Evolutionary conservation across 2,888 invertebrate genomes (phyloP), one percentile per base, ranked within the genome.

Genomic region (Drosophila mercatorum): DNA sequence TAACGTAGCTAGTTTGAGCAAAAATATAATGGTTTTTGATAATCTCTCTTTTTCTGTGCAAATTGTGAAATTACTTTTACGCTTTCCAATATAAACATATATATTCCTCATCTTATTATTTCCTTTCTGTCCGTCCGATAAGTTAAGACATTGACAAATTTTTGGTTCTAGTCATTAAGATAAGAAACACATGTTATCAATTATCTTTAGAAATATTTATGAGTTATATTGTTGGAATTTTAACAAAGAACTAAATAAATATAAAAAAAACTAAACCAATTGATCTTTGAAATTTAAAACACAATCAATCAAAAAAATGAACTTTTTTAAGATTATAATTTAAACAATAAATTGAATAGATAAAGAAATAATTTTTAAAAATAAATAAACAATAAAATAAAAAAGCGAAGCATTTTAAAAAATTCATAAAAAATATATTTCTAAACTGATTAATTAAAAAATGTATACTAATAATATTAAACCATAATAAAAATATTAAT

Each of bases 131-230:
- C 6, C 31, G 26, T 22, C 22, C 28, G 73, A 72, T 72, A 72
- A 58, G 53, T 8, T 46, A 14, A 34, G 51, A 64, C 51, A 64
- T 44, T 62, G 60, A 68, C 74, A 62, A 51, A 47, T 12, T 47
- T 40, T 43, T 8, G 53, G 55, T 51, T 53, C 14, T 51, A 31
- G n/a, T n/a, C 31, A 34, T 10, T 41, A 17, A 41, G 59, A 78
- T 67, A 78, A 34, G 14, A 40, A 31, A 46, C 14, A 7, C 14
- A 44, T 12, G 11, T 11, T 59, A 44, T 22, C 0, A 14, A 6
- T 26, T 46, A 22, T 31, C 36, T 44, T 11, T 31, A 40, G 12
- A 5, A 52, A 7, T 36, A 36, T 36, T 22, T 52, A 17, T 31
- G 17, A 47, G n/a, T 44, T 4, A 28, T 2, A 5, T 3, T 8